Base-by-base conservation (phyloP, 2,797 vertebrate species). In the Serranus cabrilla region DNA sequence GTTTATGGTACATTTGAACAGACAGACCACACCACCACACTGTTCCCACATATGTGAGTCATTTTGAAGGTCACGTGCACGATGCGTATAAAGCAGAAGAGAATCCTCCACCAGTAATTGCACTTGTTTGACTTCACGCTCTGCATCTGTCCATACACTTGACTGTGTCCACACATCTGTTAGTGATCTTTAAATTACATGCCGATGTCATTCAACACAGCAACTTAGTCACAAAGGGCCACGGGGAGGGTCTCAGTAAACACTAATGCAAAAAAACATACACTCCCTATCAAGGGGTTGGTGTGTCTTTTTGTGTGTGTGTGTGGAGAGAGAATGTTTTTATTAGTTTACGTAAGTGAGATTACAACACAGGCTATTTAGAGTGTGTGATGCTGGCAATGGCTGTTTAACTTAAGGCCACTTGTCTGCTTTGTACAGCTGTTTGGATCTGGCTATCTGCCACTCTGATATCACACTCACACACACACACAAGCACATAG, bases 351-450 rank as follows among this genome's bases (percentile, higher is more conserved):
- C 49, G 47, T 39, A 14, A 69, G 67, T 34, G 55, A 52, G 49
- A 21, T 68, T 70, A 79, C 61, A 83, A 65, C 69, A 45, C 20
- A 14, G 25, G 57, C 73, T 88, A 59, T 83, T 85, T 82, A 68
- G 31, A 79, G 80, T 43, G 27, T 77, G 56, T 82, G 66, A 83
- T 69, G 57, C 64, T 55, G 25, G n/a, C 56, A 62, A 58, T 6
- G 50, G 11, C 55, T 78, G 56, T 86, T 79, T 79, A 70, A 71
- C 62, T 71, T 52, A 16, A 76, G 47, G 60, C 39, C 31, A 63
- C 20, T 39, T 51, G 71, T 80, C 50, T 81, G 71, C 65, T 86
- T 78, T 65, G 37, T 63, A 78, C 85, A 86, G 83, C 84, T 91
- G 80, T 84, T 80, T 81, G 61, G 50, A 57, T 81, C 83, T 89